phyloP scores from a whole-genome alignment of 2,113 vertebrate genomes.

The Thomomys bottae region DNA sequence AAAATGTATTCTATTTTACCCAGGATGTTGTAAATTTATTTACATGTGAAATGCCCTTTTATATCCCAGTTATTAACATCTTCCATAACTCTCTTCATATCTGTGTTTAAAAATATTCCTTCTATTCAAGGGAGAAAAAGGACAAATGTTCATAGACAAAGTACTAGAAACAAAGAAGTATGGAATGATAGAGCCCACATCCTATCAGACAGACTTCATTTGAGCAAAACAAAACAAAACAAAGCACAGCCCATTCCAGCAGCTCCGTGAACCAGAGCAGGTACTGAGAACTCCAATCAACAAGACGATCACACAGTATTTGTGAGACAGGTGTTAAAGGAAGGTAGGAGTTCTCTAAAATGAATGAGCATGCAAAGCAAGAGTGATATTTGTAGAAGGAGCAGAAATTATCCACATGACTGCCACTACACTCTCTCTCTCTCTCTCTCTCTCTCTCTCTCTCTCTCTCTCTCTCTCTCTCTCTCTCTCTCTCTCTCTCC shows the following conservation, averaged over 20 bases:
- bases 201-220: too few species aligned
- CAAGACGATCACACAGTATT: neutral
- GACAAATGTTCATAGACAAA: neutral
- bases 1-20: conserved; percentile 14
- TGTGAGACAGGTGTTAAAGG: too few species aligned
- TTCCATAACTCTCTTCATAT: conserved; percentile 8
- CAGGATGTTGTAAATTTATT: conserved; percentile 42
- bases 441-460: too few species aligned
- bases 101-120: conserved; percentile 4
- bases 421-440: neutral
- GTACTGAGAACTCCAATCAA: neutral
- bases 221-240: neutral
- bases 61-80: conserved; percentile 11
- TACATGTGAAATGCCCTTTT: neutral
- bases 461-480: too few species aligned
- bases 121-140: neutral
- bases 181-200: too few species aligned
- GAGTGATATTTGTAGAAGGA: neutral
- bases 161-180: neutral
- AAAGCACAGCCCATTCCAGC: neutral
- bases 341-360: neutral
- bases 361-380: neutral
- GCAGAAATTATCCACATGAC: neutral
- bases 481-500: too few species aligned
- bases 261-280: neutral